These are phyloP conservation scores for Hycleus cichorii DNA, from an alignment of 1,140 invertebrate genomes.

Conservation along the genomic window DNA sequence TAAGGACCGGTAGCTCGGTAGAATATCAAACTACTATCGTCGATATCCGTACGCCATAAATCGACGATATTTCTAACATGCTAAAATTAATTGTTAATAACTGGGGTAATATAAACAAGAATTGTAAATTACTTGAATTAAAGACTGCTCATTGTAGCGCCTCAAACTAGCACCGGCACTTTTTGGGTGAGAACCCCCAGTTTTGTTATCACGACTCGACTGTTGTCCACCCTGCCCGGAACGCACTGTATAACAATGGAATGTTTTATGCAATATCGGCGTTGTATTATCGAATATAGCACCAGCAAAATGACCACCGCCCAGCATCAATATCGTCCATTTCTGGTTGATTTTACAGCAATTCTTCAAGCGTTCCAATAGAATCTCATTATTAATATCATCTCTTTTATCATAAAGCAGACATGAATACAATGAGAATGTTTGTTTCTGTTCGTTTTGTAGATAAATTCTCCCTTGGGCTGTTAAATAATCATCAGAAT, in stretches of 20 bases:
- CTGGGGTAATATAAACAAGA: background rate
- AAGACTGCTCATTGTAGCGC: conserved; percentile 67
- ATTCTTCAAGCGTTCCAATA: conserved; percentile 16
- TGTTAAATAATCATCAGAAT: conserved; percentile 48
- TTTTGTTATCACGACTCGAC: conserved; percentile 57
- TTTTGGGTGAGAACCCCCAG: conserved; percentile 56
- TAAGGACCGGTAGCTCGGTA: conserved; percentile 67
- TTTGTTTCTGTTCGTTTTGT: conserved; percentile 55
- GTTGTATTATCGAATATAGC: conserved; percentile 66
- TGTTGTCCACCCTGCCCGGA: conserved; percentile 79
- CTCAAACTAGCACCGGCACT: conserved; percentile 77
- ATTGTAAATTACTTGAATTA: conserved; percentile 49
- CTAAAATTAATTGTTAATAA: conserved; percentile 40
- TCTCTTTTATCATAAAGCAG: conserved; percentile 61
- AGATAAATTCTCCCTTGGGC: conserved; percentile 66
- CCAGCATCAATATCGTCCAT: conserved; percentile 74
- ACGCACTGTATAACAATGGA: conserved; percentile 79
- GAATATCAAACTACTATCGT: conserved; percentile 65
- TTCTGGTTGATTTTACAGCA: conserved; percentile 22
- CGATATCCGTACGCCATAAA: conserved; percentile 60
- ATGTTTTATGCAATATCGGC: conserved; percentile 72
- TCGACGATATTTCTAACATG: conserved; percentile 70
- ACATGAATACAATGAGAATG: conserved; percentile 67
- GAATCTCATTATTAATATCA: conserved; percentile 22
- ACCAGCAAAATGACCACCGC: conserved; percentile 81